Percentiles rank a stretch among this genome's conserved stretches.
Conservation (phyloP, 2,888 invertebrate species). For the Trachelus troglodyta region DNA sequence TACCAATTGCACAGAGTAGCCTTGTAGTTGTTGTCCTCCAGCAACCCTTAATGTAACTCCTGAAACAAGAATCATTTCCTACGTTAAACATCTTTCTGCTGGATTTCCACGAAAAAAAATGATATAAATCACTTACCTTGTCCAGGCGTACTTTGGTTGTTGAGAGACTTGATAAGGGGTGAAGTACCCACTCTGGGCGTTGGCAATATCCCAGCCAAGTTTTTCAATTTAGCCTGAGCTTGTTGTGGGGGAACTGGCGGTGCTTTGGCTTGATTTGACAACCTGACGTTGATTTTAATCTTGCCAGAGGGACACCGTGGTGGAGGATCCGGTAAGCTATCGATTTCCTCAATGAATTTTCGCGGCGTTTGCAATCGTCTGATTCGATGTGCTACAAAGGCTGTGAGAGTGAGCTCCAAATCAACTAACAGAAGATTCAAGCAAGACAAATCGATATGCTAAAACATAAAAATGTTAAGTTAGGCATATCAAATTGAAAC, state of each 20-base stretch:
- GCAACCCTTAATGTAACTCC: conserved; percentile 63
- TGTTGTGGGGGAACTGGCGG: conserved; percentile 38
- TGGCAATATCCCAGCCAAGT: conserved; percentile 56
- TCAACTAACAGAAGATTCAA: conserved; percentile 76
- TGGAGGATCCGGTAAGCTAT: conserved; percentile 70
- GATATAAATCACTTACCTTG: conserved; percentile 48
- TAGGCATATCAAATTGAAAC: conserved; percentile 14
- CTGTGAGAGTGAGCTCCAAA: conserved; percentile 77
- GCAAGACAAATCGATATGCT: conserved; percentile 75
- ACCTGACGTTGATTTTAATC: conserved; percentile 72
- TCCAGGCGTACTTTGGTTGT: conserved; percentile 50
- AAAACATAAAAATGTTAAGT: conserved; percentile 41
- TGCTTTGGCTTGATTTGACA: conserved; percentile 58
- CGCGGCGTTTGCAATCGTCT: conserved; percentile 79
- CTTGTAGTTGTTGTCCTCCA: conserved; percentile 64
- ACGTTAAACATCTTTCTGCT: not conserved
- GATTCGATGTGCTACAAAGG: conserved; percentile 87
- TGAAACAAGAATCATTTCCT: conserved; percentile 21
- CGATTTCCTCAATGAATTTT: conserved; percentile 78
- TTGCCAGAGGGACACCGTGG: conserved; percentile 76
- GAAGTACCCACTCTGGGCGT: conserved; percentile 63
- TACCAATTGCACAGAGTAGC: conserved; percentile 69
- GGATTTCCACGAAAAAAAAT: not conserved
- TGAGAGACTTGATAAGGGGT: conserved; percentile 60
- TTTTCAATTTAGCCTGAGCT: conserved; percentile 55